Evolutionary conservation across 2,888 invertebrate species (phyloP), one percentile per base, ranked within the genome.

Genomic region (Trissoscelio sp.): DNA sequence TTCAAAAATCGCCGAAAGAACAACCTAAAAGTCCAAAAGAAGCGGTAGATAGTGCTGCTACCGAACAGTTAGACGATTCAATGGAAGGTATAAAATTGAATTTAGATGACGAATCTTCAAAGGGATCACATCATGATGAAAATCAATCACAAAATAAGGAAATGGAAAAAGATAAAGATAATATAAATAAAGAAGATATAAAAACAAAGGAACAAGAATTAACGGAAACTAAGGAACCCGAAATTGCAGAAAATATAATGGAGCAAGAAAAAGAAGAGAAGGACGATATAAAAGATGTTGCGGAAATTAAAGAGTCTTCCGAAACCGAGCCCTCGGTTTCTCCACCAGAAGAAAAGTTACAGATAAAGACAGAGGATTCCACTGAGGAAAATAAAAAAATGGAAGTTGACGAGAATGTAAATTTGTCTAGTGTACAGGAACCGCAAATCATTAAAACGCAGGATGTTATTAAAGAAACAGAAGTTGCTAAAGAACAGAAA

Each of bases 41-140:
- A 11, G 12, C 18, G 7, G 31, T 44, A 34, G 46, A 66, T 39
- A 73, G 31, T 0, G 53, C 79, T n/a, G 34, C 70, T 0, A 42
- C 57, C 3, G 83, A 83, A 12, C 3, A 57, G 9, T 39, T 62
- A 28, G 58, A 79, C 11, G 55, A 74, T 0, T 14, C 55, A 0
- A 57, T 73, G 4, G 46, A 57, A 53, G 34, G 14, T 48, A 18
- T 53, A n/a, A 72, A 66, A 28, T 9, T 66, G n/a, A 66, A 64
- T 0, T 7, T 64, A 4, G 64, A 66, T 12, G 69, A 66, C 0
- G 53, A 31, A 11, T 42, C 58, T 5, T 58, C 79, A 5, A 18
- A 24, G 9, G 44, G 37, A 12, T 39, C 55, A 6, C 74, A 79
- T 37, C n/a, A n/a, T n/a, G 80, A 83, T 22, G 74, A 79, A 22